phyloP scores from a whole-genome alignment of 2,797 vertebrate species.

The Pelochelys cantorii region DNA sequence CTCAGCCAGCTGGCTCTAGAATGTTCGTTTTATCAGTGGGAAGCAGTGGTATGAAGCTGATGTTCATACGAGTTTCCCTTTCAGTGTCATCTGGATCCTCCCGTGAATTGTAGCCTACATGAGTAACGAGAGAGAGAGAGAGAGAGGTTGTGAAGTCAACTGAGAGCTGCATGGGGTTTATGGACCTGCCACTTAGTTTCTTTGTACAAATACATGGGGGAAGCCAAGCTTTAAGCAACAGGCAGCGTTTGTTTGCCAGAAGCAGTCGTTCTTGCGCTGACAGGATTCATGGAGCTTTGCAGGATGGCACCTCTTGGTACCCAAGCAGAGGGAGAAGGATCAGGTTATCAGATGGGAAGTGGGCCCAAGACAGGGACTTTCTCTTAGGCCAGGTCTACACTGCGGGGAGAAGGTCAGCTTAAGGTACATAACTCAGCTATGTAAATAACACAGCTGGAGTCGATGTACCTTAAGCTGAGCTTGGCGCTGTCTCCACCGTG shows the following conservation, averaged over 20 bases:
- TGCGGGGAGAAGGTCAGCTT: too few species aligned
- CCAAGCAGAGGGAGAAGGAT: background rate
- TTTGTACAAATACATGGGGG: background rate
- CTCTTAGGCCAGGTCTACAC: background rate
- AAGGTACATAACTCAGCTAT: too few species aligned
- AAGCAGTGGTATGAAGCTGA: slow-evolving; percentile 16
- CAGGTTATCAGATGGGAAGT: accelerated
- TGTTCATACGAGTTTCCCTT: background rate
- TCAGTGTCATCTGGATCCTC: background rate
- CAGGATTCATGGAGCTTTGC: background rate
- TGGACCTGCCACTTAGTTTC: accelerated
- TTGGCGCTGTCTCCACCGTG: too few species aligned
- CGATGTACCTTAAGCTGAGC: too few species aligned
- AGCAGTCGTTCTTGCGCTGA: background rate
- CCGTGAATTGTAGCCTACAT: background rate
- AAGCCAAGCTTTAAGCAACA: background rate
- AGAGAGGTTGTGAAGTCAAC: background rate
- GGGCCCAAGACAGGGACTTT: background rate
- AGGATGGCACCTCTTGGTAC: background rate
- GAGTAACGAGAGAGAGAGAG: background rate
- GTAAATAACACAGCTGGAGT: too few species aligned
- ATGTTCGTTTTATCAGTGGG: slow-evolving; percentile 42
- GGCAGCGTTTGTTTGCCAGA: background rate
- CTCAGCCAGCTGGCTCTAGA: slow-evolving; percentile 21
- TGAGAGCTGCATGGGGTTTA: background rate